A percentile compares a stretch with the other conserved stretches of the same genome.
Conservation (phyloP, 2,797 vertebrate species). For the Dipus sagitta region DNA sequence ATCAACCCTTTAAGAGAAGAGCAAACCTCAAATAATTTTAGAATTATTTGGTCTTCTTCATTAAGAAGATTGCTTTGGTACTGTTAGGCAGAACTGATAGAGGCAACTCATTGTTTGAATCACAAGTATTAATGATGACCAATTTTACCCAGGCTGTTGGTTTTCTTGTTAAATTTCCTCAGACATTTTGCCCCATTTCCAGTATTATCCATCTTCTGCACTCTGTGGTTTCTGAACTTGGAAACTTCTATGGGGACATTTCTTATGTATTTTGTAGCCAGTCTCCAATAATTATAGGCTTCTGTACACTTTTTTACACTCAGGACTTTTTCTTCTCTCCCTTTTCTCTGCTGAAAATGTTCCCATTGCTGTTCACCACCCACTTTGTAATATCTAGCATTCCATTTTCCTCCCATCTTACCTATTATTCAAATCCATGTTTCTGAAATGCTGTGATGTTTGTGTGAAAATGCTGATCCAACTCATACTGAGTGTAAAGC, state of each 20-base stretch:
- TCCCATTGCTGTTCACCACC: neutral
- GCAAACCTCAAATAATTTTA: neutral
- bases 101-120: neutral
- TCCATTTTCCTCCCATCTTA: neutral
- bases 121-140: neutral
- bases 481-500: neutral
- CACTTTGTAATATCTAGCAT: neutral
- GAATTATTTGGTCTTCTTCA: neutral
- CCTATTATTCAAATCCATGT: neutral
- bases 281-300: neutral
- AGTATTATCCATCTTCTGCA: neutral
- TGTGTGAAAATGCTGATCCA: neutral
- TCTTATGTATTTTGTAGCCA: neutral
- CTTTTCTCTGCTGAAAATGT: neutral
- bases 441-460: conserved; percentile 26
- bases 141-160: neutral
- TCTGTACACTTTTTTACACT: neutral
- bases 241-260: neutral
- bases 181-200: neutral
- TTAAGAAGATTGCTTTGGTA: neutral
- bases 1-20: neutral
- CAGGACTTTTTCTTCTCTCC: neutral
- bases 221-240: neutral
- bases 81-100: neutral
- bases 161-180: neutral